Evolutionary conservation across 2,888 invertebrate genomes (phyloP).

Genomic region (Tipula confusa): DNA sequence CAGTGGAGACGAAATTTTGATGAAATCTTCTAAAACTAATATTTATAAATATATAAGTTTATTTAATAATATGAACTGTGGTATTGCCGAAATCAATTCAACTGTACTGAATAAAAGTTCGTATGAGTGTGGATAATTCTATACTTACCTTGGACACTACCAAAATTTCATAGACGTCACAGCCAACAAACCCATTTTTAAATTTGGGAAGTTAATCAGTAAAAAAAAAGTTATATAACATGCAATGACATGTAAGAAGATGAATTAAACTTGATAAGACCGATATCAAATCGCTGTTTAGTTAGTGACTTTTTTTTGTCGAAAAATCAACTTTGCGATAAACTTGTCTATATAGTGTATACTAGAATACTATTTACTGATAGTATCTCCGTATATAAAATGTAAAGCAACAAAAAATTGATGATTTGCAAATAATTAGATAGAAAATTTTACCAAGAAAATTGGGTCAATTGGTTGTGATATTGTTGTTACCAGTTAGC

Average conservation of each 20-base stretch:
- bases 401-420: not conserved
- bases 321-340: not conserved
- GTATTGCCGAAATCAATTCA: too few species aligned
- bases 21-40: too few species aligned
- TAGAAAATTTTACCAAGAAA: not conserved
- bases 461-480: not conserved
- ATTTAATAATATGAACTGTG: too few species aligned
- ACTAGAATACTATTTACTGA: not conserved
- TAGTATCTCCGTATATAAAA: not conserved
- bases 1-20: too few species aligned
- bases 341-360: not conserved
- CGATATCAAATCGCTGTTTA: not conserved
- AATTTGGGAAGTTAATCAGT: too few species aligned
- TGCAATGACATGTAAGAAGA: not conserved
- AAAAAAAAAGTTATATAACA: too few species aligned
- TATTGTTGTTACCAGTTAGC: not conserved
- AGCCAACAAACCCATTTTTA: too few species aligned
- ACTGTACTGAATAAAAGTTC: too few species aligned
- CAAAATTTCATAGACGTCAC: too few species aligned
- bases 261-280: conserved; percentile 12
- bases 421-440: conserved; percentile 20
- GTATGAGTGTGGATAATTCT: too few species aligned
- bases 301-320: not conserved
- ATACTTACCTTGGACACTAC: too few species aligned
- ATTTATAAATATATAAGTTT: too few species aligned